Evolutionary conservation across 1,140 invertebrate species (phyloP).

Genomic region (Geopemphigus sp.): DNA sequence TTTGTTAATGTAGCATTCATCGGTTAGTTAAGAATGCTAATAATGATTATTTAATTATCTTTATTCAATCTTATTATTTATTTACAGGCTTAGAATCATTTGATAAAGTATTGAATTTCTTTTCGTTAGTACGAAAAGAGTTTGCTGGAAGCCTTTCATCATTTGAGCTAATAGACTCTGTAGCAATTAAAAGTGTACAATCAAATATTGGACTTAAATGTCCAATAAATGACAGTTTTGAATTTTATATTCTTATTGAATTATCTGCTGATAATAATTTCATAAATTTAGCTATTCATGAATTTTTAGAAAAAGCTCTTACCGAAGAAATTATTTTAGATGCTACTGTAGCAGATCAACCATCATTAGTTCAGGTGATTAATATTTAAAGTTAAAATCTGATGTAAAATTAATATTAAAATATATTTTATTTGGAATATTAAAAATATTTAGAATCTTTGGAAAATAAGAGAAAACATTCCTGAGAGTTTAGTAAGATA

Average conservation of each 20-base stretch:
- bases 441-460: slow-evolving; percentile 64
- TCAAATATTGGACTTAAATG: slow-evolving; percentile 50
- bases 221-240: slow-evolving; percentile 58
- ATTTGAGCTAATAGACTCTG: slow-evolving; percentile 85
- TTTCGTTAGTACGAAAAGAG: slow-evolving; percentile 68
- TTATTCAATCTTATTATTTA: slow-evolving; percentile 30
- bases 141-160: slow-evolving; percentile 89
- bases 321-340: slow-evolving; percentile 69
- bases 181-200: slow-evolving; percentile 60
- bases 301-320: slow-evolving; percentile 79
- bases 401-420: not conserved
- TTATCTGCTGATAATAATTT: slow-evolving; percentile 70
- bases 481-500: slow-evolving; percentile 75
- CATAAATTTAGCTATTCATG: slow-evolving; percentile 78
- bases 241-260: slow-evolving; percentile 91
- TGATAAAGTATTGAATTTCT: slow-evolving; percentile 73
- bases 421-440: slow-evolving; percentile 29
- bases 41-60: slow-evolving; percentile 17
- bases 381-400: not conserved
- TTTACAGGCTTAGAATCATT: slow-evolving; percentile 70
- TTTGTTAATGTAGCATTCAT: slow-evolving; percentile 82
- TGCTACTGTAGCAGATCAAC: slow-evolving; percentile 80
- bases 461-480: slow-evolving; percentile 82
- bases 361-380: slow-evolving; percentile 70
- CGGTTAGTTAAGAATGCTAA: slow-evolving; percentile 61